A percentile compares a stretch with the other conserved stretches of the same genome.
Evolutionary conservation across 2,888 invertebrate species (phyloP).

Genomic region (Hirtodrosophila alboralis): DNA sequence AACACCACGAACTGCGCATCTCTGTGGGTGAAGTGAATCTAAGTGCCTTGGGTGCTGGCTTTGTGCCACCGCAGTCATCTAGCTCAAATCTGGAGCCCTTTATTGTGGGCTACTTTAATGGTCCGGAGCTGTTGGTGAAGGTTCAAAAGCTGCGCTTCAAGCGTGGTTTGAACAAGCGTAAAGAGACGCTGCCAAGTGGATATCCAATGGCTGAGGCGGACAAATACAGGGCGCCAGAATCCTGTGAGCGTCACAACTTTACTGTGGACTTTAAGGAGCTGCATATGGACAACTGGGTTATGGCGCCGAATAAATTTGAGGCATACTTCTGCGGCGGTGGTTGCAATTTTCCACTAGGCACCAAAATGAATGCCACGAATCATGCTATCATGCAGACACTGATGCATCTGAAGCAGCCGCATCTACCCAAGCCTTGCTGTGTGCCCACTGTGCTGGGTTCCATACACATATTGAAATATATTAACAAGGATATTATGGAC

Average conservation of each 20-base stretch:
- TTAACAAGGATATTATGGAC: constrained; percentile 95
- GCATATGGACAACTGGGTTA: constrained; percentile 97
- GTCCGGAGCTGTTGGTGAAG: constrained; percentile 86
- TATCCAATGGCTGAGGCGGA: constrained; percentile 32
- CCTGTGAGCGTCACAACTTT: constrained; percentile 93
- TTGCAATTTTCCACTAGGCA: constrained; percentile 95
- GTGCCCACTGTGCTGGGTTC: constrained; percentile 94
- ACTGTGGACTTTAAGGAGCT: constrained; percentile 96
- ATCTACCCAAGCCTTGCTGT: constrained; percentile 95
- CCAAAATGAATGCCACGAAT: constrained; percentile 97
- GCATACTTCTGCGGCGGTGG: constrained; percentile 97
- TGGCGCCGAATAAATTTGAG: constrained; percentile 96
- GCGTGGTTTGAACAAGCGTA: constrained; percentile 83
- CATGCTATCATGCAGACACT: constrained; percentile 97
- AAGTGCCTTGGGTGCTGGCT: constrained; percentile 89
- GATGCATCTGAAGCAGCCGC: constrained; percentile 92
- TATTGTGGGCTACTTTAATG: constrained; percentile 94
- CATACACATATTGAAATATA: constrained; percentile 94
- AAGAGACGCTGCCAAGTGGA: constrained; percentile 70
- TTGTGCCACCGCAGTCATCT: constrained; percentile 86
- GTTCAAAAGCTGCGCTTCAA: constrained; percentile 83
- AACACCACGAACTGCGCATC: constrained; percentile 69
- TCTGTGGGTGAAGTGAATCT: constrained; percentile 84
- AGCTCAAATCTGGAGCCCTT: constrained; percentile 91
- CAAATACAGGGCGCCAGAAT: constrained; percentile 85